Base-by-base conservation (phyloP, 2,113 vertebrate species). In the Ellobius talpinus region DNA sequence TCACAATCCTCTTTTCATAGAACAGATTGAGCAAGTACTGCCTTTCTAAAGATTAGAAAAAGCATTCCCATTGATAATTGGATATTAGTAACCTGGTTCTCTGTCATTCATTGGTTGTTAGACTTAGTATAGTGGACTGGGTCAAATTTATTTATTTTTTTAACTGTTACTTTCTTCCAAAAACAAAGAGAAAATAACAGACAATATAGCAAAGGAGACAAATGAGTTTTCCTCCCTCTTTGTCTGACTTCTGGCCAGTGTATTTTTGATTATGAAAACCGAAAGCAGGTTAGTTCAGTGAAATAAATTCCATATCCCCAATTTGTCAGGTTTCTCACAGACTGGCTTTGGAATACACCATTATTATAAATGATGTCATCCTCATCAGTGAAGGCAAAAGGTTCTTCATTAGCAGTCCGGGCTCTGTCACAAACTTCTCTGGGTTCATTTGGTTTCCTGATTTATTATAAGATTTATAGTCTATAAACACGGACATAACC, bases 401-500 rank as follows among this genome's bases (percentile, higher is more conserved):
- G 31, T 85, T 91, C 82, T 97, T 97, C 81, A 93, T 97, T 97
- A 97, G 93, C 68, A 79, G 91, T 92, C 93, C 94, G 91, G 78
- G 63, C 45, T 95, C 47, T 96, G 82, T 92, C 92, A 89, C 72
- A 89, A 85, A 92, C 86, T 61, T 95, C 89, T 39, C 5, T 76
- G 74, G 84, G 31, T 79, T 97, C 96, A 82, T 97, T 94, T 96
- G 94, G 87, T 84, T 93, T 95, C 93, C 50, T n/a, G 76, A 98
- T 97, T 97, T 96, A 96, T 97, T 94, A 55, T 90, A 96, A 96
- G 96, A 97, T 97, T 96, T 97, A 88, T 87, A 81, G 95, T 87
- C 74, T 87, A 11, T 94, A 97, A 97, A 98, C 94, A 96, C 68
- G 81, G 77, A 82, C 45, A 66, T 96, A 97, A 89, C 95, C 91